Base-by-base conservation (phyloP, 2,888 invertebrate genomes). In the Lasius fuliginosus region DNA sequence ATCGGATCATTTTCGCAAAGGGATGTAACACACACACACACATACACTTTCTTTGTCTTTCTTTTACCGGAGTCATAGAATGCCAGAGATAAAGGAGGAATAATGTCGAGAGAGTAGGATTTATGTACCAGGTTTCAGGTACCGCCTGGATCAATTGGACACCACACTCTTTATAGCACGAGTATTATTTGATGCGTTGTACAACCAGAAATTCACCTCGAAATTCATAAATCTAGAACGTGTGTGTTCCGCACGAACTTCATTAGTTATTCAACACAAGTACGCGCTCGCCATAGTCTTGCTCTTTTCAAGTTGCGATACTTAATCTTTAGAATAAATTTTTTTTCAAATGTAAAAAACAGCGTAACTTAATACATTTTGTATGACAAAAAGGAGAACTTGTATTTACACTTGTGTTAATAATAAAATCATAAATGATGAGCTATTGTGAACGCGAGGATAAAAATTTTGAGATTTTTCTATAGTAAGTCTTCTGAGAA, bases 161-260 rank as follows among this genome's bases (percentile, higher is more conserved):
- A 30, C 56, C 30, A 33, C 30, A 58, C 42, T 58, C 11, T 18
- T 53, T 53, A 53, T 53, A n/a, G n/a, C 46, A 15, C 27, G 42
- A 71, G 33, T 71, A 60, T 69, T 60, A 79, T 60, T 71, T 53
- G 71, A 12, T 46, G 27, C 42, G 9, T n/a, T 77, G 15, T 77
- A 71, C 42, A 23, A 79, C 23, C 12, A 79, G 42, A 79, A 76
- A 76, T 65, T 40, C 40, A 12, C 42, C 30, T 79, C 33, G 46
- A 42, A 23, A 42, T 79, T 33, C 23, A 73, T 79, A 79, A 73
- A 60, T 79, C 56, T 71, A 53, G 18, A 79, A 60, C 23, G 33
- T 58, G 73, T 46, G 18, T 79, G 15, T 30, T 42, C 23, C 0
- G 23, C 15, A 23, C n/a, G 56, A 77, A 68, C 56, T 40, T 30